phyloP scores from a whole-genome alignment of 1,140 invertebrate genomes.

The Zaprionus taronus region DNA sequence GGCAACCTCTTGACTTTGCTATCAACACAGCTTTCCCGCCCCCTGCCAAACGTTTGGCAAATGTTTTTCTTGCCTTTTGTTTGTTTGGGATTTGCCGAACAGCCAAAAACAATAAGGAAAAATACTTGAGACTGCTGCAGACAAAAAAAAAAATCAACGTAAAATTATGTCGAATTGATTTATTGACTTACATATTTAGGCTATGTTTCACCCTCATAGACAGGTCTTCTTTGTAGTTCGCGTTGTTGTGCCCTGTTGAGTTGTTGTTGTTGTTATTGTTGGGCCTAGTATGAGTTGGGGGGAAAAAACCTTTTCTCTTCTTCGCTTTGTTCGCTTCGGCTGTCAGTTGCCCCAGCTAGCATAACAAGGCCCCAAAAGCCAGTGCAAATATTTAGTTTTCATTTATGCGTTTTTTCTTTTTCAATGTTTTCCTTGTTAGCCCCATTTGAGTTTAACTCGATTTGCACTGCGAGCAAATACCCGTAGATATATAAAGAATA shows the following conservation, averaged over 20 bases:
- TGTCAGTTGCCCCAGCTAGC: constrained; percentile 53
- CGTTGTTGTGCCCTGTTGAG: constrained; percentile 4
- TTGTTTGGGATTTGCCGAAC: constrained; percentile 73
- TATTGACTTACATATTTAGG: constrained; percentile 83
- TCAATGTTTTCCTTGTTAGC: constrained; percentile 34
- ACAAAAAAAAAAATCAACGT: constrained; percentile 49
- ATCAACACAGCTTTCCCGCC: constrained; percentile 46
- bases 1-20: constrained; percentile 57
- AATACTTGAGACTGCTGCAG: constrained; percentile 45
- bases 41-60: constrained; percentile 60
- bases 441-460: constrained; percentile 63
- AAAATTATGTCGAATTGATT: constrained; percentile 82
- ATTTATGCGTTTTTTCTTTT: constrained; percentile 72
- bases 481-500: constrained; percentile 36
- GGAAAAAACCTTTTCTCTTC: constrained; percentile 54
- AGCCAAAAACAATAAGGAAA: constrained; percentile 47
- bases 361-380: constrained; percentile 62
- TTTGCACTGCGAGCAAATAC: constrained; percentile 45
- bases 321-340: constrained; percentile 28
- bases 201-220: constrained; percentile 68
- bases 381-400: constrained; percentile 82
- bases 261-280: constrained; percentile 7
- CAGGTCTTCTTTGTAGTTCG: constrained; percentile 47
- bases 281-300: constrained; percentile 13
- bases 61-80: constrained; percentile 54